phyloP scores from a whole-genome alignment of 2,888 invertebrate species.

The Acrobasis suavella region DNA sequence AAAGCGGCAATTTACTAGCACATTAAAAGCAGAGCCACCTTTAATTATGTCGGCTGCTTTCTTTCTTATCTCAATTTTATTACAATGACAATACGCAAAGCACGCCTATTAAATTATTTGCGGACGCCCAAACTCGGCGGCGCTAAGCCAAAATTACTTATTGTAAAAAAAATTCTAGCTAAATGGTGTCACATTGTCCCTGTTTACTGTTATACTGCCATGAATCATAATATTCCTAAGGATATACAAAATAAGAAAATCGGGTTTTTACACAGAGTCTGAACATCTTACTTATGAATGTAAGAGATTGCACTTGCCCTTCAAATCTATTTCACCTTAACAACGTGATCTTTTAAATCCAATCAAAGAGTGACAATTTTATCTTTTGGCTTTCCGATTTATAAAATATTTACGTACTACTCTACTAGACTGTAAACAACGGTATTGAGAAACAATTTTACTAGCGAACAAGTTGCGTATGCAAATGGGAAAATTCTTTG shows the following conservation, averaged over 20 bases:
- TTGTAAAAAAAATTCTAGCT: slow-evolving; percentile 42
- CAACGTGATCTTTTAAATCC: too few relatives aligned
- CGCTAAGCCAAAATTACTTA: slow-evolving; percentile 44
- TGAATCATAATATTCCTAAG: slow-evolving; percentile 62
- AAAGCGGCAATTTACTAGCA: slow-evolving; percentile 58
- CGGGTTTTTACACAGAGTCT: slow-evolving; percentile 4
- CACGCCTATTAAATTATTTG: slow-evolving; percentile 71
- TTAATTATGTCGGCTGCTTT: slow-evolving; percentile 70
- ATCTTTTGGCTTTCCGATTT: too few relatives aligned
- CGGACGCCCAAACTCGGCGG: slow-evolving; percentile 36
- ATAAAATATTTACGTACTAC: too few relatives aligned
- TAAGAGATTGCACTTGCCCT: too few relatives aligned
- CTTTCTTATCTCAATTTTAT: slow-evolving; percentile 74
- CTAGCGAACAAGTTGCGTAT: slow-evolving; percentile 42
- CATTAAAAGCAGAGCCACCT: slow-evolving; percentile 59
- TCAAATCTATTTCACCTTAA: too few relatives aligned
- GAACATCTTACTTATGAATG: slow-evolving; percentile 10
- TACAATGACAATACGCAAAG: slow-evolving; percentile 72
- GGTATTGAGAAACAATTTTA: slow-evolving; percentile 38
- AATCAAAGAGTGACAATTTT: too few relatives aligned
- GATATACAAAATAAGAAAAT: slow-evolving; percentile 30
- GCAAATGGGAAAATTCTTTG: slow-evolving; percentile 47
- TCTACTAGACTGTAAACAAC: too few relatives aligned
- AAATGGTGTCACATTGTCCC: slow-evolving; percentile 63
- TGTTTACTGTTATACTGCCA: slow-evolving; percentile 50